Percentiles rank a stretch among this genome's conserved stretches.
Evolutionary conservation across 2,888 invertebrate species (phyloP).

Genomic region (Odiellus spinosus): DNA sequence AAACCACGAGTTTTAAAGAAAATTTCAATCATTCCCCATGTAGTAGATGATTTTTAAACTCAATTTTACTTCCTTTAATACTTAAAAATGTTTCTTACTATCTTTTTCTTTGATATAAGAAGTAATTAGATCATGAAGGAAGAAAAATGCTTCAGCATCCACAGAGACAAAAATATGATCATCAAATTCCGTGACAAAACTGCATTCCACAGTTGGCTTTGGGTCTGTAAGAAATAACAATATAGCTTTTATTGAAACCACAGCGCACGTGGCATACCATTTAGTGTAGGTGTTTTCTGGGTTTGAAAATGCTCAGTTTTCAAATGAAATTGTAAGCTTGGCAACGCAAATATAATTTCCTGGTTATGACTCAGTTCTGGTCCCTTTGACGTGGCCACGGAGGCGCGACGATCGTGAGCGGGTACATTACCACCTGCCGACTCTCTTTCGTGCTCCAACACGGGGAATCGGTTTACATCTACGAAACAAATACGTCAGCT

Average conservation of each 20-base stretch:
- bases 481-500: slow-evolving; percentile 7
- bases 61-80: no score
- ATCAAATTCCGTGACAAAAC: slow-evolving; percentile 95
- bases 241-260: no score
- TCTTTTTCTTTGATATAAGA: slow-evolving; percentile 91
- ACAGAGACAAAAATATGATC: slow-evolving; percentile 96
- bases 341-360: slow-evolving; percentile 92
- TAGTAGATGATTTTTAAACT: no score
- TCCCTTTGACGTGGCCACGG: slow-evolving; percentile 37
- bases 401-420: slow-evolving; percentile 10
- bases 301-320: slow-evolving; percentile 82
- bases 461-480: slow-evolving; percentile 83
- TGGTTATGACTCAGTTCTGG: slow-evolving; percentile 65
- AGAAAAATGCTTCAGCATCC: slow-evolving; percentile 95
- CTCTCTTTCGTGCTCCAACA: slow-evolving; percentile 45
- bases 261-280: no score
- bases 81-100: no score
- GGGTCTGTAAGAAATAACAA: slow-evolving; percentile 33
- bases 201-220: slow-evolving; percentile 82
- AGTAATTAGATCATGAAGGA: slow-evolving; percentile 88
- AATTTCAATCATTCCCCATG: no score
- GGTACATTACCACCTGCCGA: slow-evolving; percentile 1
- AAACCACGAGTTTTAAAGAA: no score
- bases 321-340: slow-evolving; percentile 76
- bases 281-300: slow-evolving; percentile 48